Conservation (phyloP, 2,797 vertebrate species). For the Spea hammondii region DNA sequence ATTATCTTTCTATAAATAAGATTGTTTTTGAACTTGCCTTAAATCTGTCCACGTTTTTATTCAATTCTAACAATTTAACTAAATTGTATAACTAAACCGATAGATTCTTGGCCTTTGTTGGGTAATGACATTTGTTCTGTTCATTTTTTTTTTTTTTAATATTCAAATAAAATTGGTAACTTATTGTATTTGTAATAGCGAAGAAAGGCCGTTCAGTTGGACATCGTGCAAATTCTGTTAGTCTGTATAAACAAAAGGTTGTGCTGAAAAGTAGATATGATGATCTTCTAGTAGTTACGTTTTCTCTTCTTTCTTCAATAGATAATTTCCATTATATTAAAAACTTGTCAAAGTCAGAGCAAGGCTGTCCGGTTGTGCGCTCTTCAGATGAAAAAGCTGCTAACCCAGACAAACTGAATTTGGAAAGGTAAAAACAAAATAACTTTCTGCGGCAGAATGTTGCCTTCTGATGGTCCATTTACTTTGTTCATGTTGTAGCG, state of each 20-base stretch:
- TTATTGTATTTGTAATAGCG: not conserved
- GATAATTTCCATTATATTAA: constrained; percentile 35
- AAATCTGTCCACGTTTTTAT: too few relatives aligned
- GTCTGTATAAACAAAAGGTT: not conserved
- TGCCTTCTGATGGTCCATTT: not conserved
- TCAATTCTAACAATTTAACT: too few relatives aligned
- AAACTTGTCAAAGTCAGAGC: constrained; percentile 50
- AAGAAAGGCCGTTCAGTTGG: too few relatives aligned
- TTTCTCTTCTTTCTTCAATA: constrained; percentile 22
- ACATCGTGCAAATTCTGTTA: too few relatives aligned
- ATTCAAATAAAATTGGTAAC: not conserved
- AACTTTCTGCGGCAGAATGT: constrained; percentile 6
- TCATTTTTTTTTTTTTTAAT: not conserved
- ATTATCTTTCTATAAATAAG: too few relatives aligned
- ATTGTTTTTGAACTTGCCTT: too few relatives aligned
- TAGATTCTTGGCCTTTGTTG: too few relatives aligned
- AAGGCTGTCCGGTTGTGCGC: constrained; percentile 69
- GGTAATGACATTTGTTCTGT: too few relatives aligned
- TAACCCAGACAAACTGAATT: constrained; percentile 76
- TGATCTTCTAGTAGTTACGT: not conserved
- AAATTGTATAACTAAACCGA: too few relatives aligned
- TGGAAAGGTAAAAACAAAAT: constrained; percentile 78
- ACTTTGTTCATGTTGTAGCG: not conserved
- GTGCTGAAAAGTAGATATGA: not conserved
- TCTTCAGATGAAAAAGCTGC: constrained; percentile 71